phyloP scores from a whole-genome alignment of 2,797 vertebrate genomes.

The Chelonia mydas region DNA sequence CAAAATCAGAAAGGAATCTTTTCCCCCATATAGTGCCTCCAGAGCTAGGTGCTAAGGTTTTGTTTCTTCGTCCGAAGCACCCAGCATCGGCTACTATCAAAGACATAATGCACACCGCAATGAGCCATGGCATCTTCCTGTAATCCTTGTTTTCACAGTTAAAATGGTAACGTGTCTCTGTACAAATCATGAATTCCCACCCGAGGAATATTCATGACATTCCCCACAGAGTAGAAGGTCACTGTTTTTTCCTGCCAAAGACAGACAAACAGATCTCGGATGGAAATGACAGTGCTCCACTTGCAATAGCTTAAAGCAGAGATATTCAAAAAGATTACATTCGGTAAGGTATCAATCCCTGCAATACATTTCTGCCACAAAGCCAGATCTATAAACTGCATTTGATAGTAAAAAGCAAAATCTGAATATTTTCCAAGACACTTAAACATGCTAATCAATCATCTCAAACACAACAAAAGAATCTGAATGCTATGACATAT shows the following conservation, averaged over 20 bases:
- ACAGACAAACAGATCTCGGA: constrained; percentile 63
- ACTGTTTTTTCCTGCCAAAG: constrained; percentile 36
- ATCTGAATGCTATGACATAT: not conserved
- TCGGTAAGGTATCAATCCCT: constrained; percentile 22
- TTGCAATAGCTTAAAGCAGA: not conserved
- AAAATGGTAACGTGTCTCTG: not conserved
- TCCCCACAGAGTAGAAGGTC: constrained; percentile 34
- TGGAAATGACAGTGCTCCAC: constrained; percentile 30
- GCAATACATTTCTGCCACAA: not conserved
- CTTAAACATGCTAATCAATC: not conserved
- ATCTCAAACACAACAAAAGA: not conserved
- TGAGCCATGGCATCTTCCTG: not conserved
- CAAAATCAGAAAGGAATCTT: not conserved
- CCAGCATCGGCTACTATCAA: constrained; percentile 35
- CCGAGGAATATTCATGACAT: not conserved
- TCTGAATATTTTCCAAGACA: not conserved
- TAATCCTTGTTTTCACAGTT: not conserved
- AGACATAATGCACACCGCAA: constrained; percentile 8
- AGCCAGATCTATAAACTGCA: constrained; percentile 5
- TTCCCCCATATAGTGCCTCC: not conserved
- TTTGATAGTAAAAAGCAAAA: not conserved
- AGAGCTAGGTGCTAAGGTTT: fast-evolving
- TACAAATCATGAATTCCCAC: not conserved
- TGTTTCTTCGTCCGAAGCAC: not conserved
- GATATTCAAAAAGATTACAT: constrained; percentile 3